These are phyloP conservation scores for Lasius fuliginosus DNA, from an alignment of 2,888 invertebrate species.

Conservation along the genomic window DNA sequence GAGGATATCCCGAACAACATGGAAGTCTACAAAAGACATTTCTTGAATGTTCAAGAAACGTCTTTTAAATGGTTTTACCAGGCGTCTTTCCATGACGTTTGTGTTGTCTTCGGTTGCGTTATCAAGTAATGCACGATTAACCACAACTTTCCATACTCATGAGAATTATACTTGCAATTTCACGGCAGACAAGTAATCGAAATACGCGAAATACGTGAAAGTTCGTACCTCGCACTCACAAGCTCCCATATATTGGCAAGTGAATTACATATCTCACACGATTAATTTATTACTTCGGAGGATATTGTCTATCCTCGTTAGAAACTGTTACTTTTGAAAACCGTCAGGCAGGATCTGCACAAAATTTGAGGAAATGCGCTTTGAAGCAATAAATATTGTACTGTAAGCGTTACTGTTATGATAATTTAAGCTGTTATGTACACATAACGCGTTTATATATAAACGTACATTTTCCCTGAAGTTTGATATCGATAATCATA, in stretches of 20 bases:
- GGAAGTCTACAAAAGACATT: not conserved
- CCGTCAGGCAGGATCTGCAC: constrained; percentile 59
- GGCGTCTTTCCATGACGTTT: not conserved
- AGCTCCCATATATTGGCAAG: constrained; percentile 24
- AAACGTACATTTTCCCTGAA: constrained; percentile 66
- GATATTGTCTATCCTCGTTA: not conserved
- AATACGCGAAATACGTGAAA: constrained; percentile 34
- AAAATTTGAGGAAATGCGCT: constrained; percentile 69
- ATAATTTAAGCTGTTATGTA: constrained; percentile 68
- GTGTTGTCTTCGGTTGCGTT: not conserved
- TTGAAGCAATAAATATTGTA: constrained; percentile 75
- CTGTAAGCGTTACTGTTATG: constrained; percentile 69
- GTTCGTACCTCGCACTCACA: constrained; percentile 17
- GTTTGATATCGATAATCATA: constrained; percentile 64
- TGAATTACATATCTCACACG: constrained; percentile 40
- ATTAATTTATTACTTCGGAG: constrained; percentile 24
- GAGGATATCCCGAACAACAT: not conserved
- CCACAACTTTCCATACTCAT: constrained; percentile 21
- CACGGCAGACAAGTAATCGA: constrained; percentile 19
- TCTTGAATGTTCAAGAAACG: not conserved
- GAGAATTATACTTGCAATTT: constrained; percentile 20
- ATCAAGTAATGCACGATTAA: constrained; percentile 22
- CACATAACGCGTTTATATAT: constrained; percentile 58
- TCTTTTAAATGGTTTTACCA: not conserved
- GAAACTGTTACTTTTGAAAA: constrained; percentile 57